phyloP scores from a whole-genome alignment of 2,888 invertebrate genomes.

The Macrosiphum euphorbiae region DNA sequence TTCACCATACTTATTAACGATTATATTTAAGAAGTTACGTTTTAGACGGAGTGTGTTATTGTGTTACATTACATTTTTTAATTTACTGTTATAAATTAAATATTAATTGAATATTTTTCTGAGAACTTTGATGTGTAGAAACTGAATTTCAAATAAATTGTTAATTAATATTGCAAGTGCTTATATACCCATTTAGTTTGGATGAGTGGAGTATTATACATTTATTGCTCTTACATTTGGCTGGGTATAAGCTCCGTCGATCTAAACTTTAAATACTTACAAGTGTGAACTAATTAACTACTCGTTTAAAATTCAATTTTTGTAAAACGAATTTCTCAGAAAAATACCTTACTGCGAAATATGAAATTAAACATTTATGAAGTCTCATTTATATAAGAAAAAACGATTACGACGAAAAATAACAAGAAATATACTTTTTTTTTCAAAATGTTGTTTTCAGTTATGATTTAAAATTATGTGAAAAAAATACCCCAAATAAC shows the following conservation, averaged over 20 bases:
- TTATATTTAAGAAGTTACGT: neutral
- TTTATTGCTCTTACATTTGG: neutral
- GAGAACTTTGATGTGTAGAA: neutral
- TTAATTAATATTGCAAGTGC: neutral
- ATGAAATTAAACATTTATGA: neutral
- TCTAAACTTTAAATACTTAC: neutral
- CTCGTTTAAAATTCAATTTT: neutral
- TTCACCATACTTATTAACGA: neutral
- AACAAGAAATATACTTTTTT: neutral
- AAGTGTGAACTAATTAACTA: neutral
- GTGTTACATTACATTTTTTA: neutral
- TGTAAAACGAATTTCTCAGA: neutral
- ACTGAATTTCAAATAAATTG: neutral
- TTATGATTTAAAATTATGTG: neutral
- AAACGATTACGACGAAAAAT: neutral
- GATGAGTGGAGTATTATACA: neutral
- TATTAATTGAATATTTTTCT: neutral
- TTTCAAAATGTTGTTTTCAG: neutral
- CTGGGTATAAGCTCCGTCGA: neutral
- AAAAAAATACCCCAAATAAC: neutral
- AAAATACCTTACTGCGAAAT: neutral
- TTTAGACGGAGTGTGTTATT: neutral
- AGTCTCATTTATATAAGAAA: neutral
- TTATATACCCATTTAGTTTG: neutral
- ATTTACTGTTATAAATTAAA: neutral